Conservation (phyloP, 1,140 invertebrate species). For the Drosophila kurseongensis region DNA sequence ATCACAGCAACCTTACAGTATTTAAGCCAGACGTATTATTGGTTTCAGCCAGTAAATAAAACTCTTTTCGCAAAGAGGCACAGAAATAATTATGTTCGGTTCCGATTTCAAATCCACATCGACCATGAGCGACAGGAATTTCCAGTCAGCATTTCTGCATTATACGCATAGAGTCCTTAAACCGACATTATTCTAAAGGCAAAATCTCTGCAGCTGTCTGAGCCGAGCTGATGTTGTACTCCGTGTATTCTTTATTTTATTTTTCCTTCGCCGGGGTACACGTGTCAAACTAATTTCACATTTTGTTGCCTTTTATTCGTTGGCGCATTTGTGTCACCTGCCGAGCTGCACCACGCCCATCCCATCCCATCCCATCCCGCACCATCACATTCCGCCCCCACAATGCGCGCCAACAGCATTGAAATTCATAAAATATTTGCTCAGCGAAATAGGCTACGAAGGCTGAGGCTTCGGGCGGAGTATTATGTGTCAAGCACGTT, state of each 20-base stretch:
- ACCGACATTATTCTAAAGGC: slow-evolving; percentile 22
- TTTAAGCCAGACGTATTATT: too few relatives aligned
- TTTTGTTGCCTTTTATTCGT: slow-evolving; percentile 76
- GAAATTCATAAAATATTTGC: slow-evolving; percentile 82
- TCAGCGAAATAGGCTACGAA: slow-evolving; percentile 72
- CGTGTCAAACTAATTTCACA: slow-evolving; percentile 81
- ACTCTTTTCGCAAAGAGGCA: not conserved
- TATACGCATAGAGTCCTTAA: slow-evolving; percentile 20
- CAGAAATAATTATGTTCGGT: slow-evolving; percentile 12
- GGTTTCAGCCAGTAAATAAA: not conserved
- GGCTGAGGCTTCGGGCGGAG: slow-evolving; percentile 55
- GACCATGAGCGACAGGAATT: not conserved
- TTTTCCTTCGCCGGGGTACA: slow-evolving; percentile 46
- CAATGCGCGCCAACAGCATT: slow-evolving; percentile 52
- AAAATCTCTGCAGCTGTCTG: slow-evolving; percentile 44
- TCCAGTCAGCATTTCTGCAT: slow-evolving; percentile 21
- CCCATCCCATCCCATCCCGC: too few relatives aligned
- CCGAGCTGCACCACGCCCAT: slow-evolving; percentile 13
- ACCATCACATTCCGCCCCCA: not conserved
- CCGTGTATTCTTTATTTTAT: slow-evolving; percentile 20
- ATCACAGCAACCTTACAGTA: not conserved
- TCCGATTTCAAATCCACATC: slow-evolving; percentile 21
- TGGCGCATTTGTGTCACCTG: slow-evolving; percentile 67
- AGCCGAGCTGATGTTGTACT: slow-evolving; percentile 49
- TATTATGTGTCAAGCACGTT: slow-evolving; percentile 82